Evolutionary conservation across 2,888 invertebrate species (phyloP).

Genomic region (Caenorhabditis doughertyi): DNA sequence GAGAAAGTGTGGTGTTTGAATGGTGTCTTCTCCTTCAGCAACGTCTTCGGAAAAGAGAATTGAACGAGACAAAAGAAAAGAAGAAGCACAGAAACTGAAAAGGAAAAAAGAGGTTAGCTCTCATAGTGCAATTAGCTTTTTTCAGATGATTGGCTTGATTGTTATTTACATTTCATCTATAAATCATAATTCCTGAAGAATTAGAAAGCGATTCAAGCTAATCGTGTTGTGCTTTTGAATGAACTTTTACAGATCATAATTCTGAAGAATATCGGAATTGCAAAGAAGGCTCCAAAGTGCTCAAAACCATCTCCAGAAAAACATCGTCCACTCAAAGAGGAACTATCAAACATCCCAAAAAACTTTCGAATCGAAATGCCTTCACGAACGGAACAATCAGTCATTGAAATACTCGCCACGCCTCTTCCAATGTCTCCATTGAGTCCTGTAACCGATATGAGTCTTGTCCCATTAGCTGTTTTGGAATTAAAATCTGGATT

Average conservation of each 20-base stretch:
- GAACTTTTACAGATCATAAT: slow-evolving; percentile 16
- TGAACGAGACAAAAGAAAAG: not conserved
- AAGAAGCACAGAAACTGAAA: slow-evolving; percentile 1
- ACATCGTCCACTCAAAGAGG: not conserved
- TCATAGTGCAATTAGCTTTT: not conserved
- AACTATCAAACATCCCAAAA: not conserved
- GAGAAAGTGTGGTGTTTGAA: slow-evolving; percentile 35
- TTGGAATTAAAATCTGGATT: slow-evolving; percentile 8
- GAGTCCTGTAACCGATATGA: slow-evolving; percentile 34
- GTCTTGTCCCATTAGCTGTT: slow-evolving; percentile 28
- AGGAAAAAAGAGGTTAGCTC: slow-evolving; percentile 23
- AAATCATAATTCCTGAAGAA: not conserved
- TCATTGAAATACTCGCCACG: slow-evolving; percentile 15
- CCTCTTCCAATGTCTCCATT: slow-evolving; percentile 1
- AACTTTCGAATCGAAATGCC: not conserved
- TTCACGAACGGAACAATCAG: slow-evolving; percentile 12
- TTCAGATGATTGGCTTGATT: slow-evolving; percentile 18
- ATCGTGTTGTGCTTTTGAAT: slow-evolving; percentile 15
- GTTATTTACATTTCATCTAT: not conserved
- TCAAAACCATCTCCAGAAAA: not conserved
- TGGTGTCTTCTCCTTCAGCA: not conserved
- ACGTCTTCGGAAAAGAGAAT: not conserved
- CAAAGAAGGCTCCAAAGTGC: not conserved
- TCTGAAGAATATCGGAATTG: not conserved
- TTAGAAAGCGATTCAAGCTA: too few species aligned